A percentile compares a stretch with the other conserved stretches of the same genome.
These are phyloP conservation scores for Coleophora flavipennella DNA, from an alignment of 2,888 invertebrate species.

Conservation along the genomic window DNA sequence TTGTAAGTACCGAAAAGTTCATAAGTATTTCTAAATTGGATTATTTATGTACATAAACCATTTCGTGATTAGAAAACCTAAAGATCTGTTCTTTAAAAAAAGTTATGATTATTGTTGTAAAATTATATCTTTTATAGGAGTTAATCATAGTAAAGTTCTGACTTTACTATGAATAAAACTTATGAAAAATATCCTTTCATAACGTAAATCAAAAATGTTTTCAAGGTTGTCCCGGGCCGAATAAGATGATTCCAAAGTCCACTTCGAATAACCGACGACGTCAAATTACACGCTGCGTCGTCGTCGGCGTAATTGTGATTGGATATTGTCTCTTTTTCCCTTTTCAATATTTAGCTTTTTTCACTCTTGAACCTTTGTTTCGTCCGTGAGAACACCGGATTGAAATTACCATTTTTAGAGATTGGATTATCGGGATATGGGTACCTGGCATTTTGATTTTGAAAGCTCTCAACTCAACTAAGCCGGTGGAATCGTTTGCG, in stretches of 20 bases:
- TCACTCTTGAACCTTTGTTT: slow-evolving; percentile 53
- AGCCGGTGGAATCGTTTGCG: slow-evolving; percentile 39
- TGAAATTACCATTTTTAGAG: slow-evolving; percentile 70
- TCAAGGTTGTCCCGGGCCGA: slow-evolving; percentile 20
- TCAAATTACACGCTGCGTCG: slow-evolving; percentile 15
- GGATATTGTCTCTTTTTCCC: slow-evolving; percentile 52
- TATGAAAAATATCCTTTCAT: not conserved
- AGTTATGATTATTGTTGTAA: no score
- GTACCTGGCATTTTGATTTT: slow-evolving; percentile 38
- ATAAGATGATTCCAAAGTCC: slow-evolving; percentile 22
- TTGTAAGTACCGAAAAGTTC: no score
- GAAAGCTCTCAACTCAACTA: slow-evolving; percentile 19
- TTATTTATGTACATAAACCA: no score
- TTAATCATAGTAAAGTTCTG: no score
- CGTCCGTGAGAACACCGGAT: slow-evolving; percentile 59
- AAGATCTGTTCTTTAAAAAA: no score
- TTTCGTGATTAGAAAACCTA: no score
- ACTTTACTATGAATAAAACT: not conserved
- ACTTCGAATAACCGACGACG: slow-evolving; percentile 19
- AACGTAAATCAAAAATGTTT: slow-evolving; percentile 6
- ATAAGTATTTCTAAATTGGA: no score
- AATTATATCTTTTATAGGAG: no score
- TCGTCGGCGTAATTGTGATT: slow-evolving; percentile 58
- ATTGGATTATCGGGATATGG: slow-evolving; percentile 45
- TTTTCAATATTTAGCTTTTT: slow-evolving; percentile 42